A percentile compares a stretch with the other conserved stretches of the same genome.
These are phyloP conservation scores for Lathronympha strigana DNA, from an alignment of 2,888 invertebrate species.

Conservation along the genomic window DNA sequence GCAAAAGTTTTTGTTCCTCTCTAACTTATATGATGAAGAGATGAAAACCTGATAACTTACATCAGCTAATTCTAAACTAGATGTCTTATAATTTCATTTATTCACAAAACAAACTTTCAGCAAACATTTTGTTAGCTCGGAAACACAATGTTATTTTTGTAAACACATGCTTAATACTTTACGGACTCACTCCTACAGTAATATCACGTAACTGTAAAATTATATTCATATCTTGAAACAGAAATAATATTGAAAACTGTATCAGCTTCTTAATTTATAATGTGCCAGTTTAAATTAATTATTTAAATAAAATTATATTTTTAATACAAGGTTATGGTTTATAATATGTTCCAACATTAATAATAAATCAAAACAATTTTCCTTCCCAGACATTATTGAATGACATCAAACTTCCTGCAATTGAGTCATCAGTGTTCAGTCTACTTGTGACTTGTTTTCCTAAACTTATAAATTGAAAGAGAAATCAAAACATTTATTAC, in stretches of 20 bases:
- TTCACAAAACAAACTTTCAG: conserved; percentile 19
- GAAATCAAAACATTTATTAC: too few relatives aligned
- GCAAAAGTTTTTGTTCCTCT: not conserved
- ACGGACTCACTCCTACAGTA: conserved; percentile 76
- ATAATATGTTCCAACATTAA: not conserved
- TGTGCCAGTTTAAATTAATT: too few relatives aligned
- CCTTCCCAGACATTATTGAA: not conserved
- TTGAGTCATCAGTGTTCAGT: not conserved
- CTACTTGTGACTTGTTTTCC: too few relatives aligned
- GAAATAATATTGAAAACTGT: too few relatives aligned
- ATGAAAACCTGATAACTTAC: not conserved
- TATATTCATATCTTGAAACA: conserved; percentile 11
- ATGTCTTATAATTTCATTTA: not conserved
- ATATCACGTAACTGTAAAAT: conserved; percentile 67
- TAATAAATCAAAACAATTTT: not conserved
- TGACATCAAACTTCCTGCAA: not conserved
- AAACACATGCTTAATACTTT: conserved; percentile 55
- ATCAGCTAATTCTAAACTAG: not conserved
- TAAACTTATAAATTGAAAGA: too few relatives aligned
- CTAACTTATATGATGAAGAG: not conserved
- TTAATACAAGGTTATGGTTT: too few relatives aligned
- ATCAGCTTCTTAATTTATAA: too few relatives aligned
- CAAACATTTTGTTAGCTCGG: conserved; percentile 42
- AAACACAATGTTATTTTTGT: conserved; percentile 41
- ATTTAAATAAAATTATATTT: too few relatives aligned